These are phyloP conservation scores for Oriolus oriolus DNA, from an alignment of 2,113 vertebrate genomes.

Conservation along the genomic window DNA sequence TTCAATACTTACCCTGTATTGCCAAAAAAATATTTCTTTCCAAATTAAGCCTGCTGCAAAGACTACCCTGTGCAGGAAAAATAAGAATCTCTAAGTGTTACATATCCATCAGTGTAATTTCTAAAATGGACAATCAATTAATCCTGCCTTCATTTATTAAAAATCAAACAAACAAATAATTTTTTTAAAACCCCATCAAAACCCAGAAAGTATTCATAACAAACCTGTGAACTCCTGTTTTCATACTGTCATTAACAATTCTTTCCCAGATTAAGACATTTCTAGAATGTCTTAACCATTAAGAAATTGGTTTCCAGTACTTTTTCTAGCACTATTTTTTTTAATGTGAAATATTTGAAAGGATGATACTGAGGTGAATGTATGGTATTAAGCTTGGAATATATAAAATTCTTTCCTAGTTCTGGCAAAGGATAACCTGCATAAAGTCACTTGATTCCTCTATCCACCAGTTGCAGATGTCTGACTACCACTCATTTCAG, in stretches of 20 bases:
- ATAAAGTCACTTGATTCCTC: background rate
- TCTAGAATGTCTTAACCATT: too few species aligned
- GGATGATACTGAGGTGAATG: background rate
- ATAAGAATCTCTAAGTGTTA: background rate
- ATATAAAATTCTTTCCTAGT: background rate
- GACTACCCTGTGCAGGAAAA: background rate
- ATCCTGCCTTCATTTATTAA: background rate
- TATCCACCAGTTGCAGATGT: background rate
- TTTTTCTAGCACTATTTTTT: background rate
- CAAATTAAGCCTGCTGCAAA: background rate
- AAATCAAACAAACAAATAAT: background rate
- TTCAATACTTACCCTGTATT: background rate
- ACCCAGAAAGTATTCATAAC: background rate
- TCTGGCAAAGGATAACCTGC: background rate
- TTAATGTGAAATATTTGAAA: background rate
- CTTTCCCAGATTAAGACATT: background rate
- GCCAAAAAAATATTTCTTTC: background rate
- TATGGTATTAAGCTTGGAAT: background rate
- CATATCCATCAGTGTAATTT: background rate
- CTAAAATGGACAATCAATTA: background rate
- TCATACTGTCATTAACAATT: background rate
- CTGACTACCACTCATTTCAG: background rate
- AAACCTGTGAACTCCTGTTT: background rate
- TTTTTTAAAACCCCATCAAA: background rate
- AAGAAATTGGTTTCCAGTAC: background rate